These are phyloP conservation scores for Hydra vulgaris DNA, from an alignment of 30 jellyfish, hydroid and myxozoan species.

Conservation along the genomic window DNA sequence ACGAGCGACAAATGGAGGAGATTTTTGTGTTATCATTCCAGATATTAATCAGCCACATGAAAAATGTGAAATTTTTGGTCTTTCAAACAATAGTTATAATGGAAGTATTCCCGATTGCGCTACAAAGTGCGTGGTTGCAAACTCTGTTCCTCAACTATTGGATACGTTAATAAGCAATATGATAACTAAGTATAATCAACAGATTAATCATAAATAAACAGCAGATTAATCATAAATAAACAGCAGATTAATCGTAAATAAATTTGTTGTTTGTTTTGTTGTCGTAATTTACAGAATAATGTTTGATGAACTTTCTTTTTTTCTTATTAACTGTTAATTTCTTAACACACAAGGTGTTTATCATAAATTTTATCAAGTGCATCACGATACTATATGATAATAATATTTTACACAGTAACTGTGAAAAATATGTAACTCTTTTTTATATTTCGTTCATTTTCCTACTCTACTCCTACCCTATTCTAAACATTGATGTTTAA, in stretches of 20 bases:
- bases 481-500: no score
- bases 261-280: no score
- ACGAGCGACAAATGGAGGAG: slow-evolving; percentile 1
- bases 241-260: not conserved
- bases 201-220: not conserved
- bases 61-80: not conserved
- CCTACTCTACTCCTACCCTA: no score
- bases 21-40: not conserved
- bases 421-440: no score
- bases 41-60: not conserved
- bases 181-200: not conserved
- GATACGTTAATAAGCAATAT: not conserved
- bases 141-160: not conserved
- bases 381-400: no score
- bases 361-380: no score
- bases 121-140: not conserved
- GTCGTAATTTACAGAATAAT: no score
- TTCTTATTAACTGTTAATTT: no score
- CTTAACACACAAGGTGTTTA: no score
- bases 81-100: not conserved
- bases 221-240: not conserved
- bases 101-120: not conserved
- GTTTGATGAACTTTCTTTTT: no score
- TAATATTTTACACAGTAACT: no score
- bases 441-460: no score